Evolutionary conservation across 2,888 invertebrate species (phyloP).

Genomic region (Lacanobia wlatinum): DNA sequence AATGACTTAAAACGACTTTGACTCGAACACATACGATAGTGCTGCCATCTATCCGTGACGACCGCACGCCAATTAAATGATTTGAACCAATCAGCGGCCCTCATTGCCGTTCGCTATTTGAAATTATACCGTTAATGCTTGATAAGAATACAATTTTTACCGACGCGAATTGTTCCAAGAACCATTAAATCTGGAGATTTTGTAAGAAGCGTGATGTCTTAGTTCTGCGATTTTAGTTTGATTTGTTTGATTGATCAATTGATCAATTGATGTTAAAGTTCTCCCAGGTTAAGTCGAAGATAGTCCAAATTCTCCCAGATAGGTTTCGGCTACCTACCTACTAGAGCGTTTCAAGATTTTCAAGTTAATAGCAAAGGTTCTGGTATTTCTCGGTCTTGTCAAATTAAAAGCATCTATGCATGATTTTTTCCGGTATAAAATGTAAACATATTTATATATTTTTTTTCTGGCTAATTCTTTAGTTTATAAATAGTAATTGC

Average conservation of each 20-base stretch:
- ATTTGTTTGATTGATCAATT: not conserved
- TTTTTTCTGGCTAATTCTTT: no score
- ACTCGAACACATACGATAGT: slow-evolving; percentile 44
- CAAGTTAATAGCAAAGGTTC: no score
- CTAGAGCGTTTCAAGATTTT: no score
- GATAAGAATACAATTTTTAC: slow-evolving; percentile 60
- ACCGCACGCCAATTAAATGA: slow-evolving; percentile 59
- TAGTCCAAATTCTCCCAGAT: no score
- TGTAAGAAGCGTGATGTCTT: not conserved
- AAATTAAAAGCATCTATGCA: no score
- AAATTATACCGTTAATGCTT: slow-evolving; percentile 57
- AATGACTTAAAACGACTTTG: slow-evolving; percentile 35
- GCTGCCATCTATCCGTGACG: slow-evolving; percentile 47
- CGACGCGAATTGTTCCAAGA: slow-evolving; percentile 53
- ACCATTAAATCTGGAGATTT: slow-evolving; percentile 51
- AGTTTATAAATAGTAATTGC: no score
- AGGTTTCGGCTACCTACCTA: no score
- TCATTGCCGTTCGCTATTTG: slow-evolving; percentile 55
- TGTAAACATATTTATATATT: no score
- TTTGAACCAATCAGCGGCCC: slow-evolving; percentile 60
- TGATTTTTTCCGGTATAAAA: no score
- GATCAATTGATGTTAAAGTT: not conserved
- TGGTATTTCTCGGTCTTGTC: no score
- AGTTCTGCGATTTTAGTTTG: not conserved
- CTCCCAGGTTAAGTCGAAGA: no score